Base-by-base conservation (phyloP, 2,888 invertebrate genomes). In the Onchidella celtica region DNA sequence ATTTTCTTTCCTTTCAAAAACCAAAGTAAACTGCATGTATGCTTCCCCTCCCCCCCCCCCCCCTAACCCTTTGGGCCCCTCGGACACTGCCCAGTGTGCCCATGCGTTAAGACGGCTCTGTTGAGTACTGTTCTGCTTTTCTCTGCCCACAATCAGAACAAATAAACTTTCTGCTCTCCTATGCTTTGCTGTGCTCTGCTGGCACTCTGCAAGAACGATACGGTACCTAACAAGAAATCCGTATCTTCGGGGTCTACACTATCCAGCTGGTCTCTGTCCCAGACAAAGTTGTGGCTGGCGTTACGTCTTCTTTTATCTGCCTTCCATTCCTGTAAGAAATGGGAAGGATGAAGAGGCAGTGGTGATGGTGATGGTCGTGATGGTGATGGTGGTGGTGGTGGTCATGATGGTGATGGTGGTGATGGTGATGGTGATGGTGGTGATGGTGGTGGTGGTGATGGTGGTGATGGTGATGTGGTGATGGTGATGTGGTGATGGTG, bases 161-260 rank as follows among this genome's bases (percentile, higher is more conserved):
- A n/a, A n/a, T n/a, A n/a, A n/a, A n/a, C n/a, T n/a, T n/a, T n/a
- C n/a, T n/a, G n/a, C n/a, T n/a, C n/a, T n/a, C n/a, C n/a, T n/a
- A n/a, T n/a, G n/a, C n/a, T n/a, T n/a, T n/a, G n/a, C n/a, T n/a
- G n/a, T n/a, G n/a, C n/a, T n/a, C n/a, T n/a, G n/a, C n/a, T n/a
- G n/a, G n/a, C 4, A 59, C n/a, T n/a, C 59, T 47, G 47, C 47
- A 47, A 11, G 47, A 47, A 6, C n/a, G n/a, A 24, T 32, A 47
- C 36, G 27, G 2, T 91, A 66, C 97, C 97, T 82, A 97, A 92
- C 14, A 97, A 94, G 93, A 95, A 96, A 79, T 96, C 96, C 0
- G 95, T 95, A 0, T 93, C 90, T 0, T 94, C 92, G 87, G 94
- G 89, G 90, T 96, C 94, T 21, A 97, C 88, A 3, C 93, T 93